These are phyloP conservation scores for Stegastes partitus DNA, from an alignment of 2,113 vertebrate species.

Conservation along the genomic window DNA sequence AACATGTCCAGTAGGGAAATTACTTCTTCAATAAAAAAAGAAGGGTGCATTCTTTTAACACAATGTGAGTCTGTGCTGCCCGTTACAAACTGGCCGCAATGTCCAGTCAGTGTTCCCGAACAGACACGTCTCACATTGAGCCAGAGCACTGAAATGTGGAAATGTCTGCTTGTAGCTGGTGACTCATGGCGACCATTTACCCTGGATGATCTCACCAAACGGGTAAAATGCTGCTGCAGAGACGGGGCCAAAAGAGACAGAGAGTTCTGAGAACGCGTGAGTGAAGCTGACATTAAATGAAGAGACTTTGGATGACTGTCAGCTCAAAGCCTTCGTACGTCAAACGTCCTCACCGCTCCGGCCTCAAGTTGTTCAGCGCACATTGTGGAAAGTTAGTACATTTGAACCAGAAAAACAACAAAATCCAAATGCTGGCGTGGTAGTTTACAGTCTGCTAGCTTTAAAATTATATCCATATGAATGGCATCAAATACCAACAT, in stretches of 20 bases:
- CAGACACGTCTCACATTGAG: slow-evolving; percentile 59
- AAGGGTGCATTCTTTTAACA: slow-evolving; percentile 51
- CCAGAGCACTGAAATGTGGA: slow-evolving; percentile 70
- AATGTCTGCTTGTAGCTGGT: slow-evolving; percentile 69
- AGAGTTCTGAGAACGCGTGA: not conserved
- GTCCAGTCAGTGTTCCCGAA: slow-evolving; percentile 52
- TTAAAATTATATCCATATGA: slow-evolving; percentile 20
- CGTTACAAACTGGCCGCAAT: not conserved
- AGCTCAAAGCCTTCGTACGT: not conserved
- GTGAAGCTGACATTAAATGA: not conserved
- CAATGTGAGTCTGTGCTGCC: slow-evolving; percentile 66
- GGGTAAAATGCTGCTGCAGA: slow-evolving; percentile 14
- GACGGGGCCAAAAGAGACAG: not conserved
- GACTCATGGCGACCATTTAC: slow-evolving; percentile 65
- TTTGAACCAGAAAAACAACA: slow-evolving; percentile 18
- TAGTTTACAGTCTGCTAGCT: slow-evolving; percentile 15
- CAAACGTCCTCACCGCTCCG: not conserved
- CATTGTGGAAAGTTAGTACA: slow-evolving; percentile 2
- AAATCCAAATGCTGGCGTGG: not conserved
- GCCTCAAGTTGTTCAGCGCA: slow-evolving; percentile 2
- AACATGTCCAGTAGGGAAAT: slow-evolving; percentile 9
- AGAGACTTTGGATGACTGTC: not conserved
- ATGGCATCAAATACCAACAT: not conserved
- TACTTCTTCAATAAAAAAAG: slow-evolving; percentile 14
- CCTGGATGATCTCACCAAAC: slow-evolving; percentile 54